Evolutionary conservation across 1,140 invertebrate genomes (phyloP), one percentile per base, ranked within the genome.

Genomic region (Papilio aristodemus): DNA sequence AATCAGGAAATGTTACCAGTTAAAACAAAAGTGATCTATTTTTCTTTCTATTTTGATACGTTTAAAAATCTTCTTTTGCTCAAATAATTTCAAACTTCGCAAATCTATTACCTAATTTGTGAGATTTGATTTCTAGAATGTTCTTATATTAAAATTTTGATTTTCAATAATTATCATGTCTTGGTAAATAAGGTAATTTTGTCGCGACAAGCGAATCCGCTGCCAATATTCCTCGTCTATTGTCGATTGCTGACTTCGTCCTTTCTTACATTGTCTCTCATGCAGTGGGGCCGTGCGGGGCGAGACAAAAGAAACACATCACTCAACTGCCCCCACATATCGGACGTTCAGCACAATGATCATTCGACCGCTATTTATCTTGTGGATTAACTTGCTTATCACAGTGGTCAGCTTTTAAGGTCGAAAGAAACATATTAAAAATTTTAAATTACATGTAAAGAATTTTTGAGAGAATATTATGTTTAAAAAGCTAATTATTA

Each of bases 301-400:
- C 76, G 79, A 89, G 86, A 87, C 86, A 89, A 89, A 87, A 89
- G 86, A 87, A 87, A 76, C 87, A 71, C 85, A 89, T 89, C 85
- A 84, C 80, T 87, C 85, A 76, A 85, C 81, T 73, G 76, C 78
- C 83, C 80, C 76, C 73, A 25, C 50, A 36, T 58, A 72, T 60
- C 75, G 81, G 76, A 74, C 71, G 73, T 67, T 72, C 77, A 70
- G 38, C 69, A 75, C 78, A 82, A 81, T 85, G 86, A 83, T 84
- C 81, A 75, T 72, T 77, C 72, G 67, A 68, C 71, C 73, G 79
- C 81, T 87, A 89, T 87, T 86, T 85, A 81, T 89, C 81, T 85
- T 89, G 43, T 37, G 84, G 85, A 89, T 89, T 87, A 85, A 85
- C 83, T 89, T 87, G 83, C 81, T 85, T 87, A 87, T 85, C 85